Percentiles rank a stretch among this genome's conserved stretches.
These are phyloP conservation scores for Gymnosoma rotundatum DNA, from an alignment of 2,888 invertebrate species.

Conservation along the genomic window DNA sequence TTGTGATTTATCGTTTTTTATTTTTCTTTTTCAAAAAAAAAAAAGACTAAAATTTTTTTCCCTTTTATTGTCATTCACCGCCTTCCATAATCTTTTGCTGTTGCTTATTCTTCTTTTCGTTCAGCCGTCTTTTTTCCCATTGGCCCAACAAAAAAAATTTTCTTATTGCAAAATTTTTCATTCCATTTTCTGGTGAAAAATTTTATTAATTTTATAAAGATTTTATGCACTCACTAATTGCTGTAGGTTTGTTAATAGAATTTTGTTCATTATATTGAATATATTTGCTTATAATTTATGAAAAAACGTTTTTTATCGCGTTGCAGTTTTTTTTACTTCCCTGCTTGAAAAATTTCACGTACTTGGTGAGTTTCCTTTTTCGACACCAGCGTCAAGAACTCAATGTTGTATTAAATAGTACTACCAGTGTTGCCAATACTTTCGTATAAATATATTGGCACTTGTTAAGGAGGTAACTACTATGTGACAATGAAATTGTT, in stretches of 20 bases:
- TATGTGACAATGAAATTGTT: too few relatives aligned
- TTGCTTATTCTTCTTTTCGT: slow-evolving; percentile 73
- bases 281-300: slow-evolving; percentile 73
- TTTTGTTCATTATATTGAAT: slow-evolving; percentile 54
- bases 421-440: too few relatives aligned
- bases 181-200: slow-evolving; percentile 24
- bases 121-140: slow-evolving; percentile 56
- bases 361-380: slow-evolving; percentile 67
- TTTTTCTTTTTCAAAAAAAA: background rate
- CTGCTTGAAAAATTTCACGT: slow-evolving; percentile 75
- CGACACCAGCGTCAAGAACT: slow-evolving; percentile 52
- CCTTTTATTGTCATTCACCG: slow-evolving; percentile 59
- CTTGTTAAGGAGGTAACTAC: background rate
- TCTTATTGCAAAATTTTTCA: slow-evolving; percentile 77
- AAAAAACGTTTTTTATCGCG: slow-evolving; percentile 59
- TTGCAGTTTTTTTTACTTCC: slow-evolving; percentile 56
- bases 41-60: slow-evolving; percentile 33
- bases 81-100: slow-evolving; percentile 56
- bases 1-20: slow-evolving; percentile 37
- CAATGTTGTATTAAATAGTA: slow-evolving; percentile 21
- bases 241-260: slow-evolving; percentile 57
- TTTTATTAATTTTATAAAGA: slow-evolving; percentile 23
- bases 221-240: slow-evolving; percentile 69
- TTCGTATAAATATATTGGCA: background rate
- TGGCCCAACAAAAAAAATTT: slow-evolving; percentile 63